A percentile compares a stretch with the other conserved stretches of the same genome.
Evolutionary conservation across 2,888 invertebrate species (phyloP).

Genomic region (Notodonta ziczac): DNA sequence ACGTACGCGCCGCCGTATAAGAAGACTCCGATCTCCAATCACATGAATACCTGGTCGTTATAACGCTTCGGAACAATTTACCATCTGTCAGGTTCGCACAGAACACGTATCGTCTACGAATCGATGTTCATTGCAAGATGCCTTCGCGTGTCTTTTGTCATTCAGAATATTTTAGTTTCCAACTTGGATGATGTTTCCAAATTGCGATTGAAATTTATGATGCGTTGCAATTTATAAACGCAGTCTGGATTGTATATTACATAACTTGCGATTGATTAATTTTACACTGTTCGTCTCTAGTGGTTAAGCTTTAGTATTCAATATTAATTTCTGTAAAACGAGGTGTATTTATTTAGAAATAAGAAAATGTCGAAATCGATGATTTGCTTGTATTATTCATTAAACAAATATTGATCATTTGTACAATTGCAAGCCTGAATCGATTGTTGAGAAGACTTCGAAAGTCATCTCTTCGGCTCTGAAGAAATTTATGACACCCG

Average conservation of each 20-base stretch:
- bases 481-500: slow-evolving; percentile 78
- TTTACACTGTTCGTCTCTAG: neutral
- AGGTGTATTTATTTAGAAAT: too few species aligned
- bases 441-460: slow-evolving; percentile 83
- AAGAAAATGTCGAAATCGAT: neutral
- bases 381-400: neutral
- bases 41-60: slow-evolving; percentile 23
- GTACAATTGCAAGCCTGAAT: slow-evolving; percentile 83
- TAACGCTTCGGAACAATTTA: slow-evolving; percentile 20
- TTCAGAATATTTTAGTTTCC: neutral
- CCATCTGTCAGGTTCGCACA: neutral
- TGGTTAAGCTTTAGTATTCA: neutral
- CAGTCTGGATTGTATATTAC: neutral
- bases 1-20: slow-evolving; percentile 57
- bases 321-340: neutral
- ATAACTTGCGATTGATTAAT: neutral
- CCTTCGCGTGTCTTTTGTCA: slow-evolving; percentile 5
- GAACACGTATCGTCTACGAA: neutral
- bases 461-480: slow-evolving; percentile 81
- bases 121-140: neutral
- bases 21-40: slow-evolving; percentile 49
- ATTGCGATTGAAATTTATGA: slow-evolving; percentile 5
- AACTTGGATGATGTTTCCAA: neutral
- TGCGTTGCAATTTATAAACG: slow-evolving; percentile 6
- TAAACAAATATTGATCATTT: slow-evolving; percentile 11